Evolutionary conservation across 2,797 vertebrate species (phyloP).

Genomic region (Enteromius unitaeniatus): DNA sequence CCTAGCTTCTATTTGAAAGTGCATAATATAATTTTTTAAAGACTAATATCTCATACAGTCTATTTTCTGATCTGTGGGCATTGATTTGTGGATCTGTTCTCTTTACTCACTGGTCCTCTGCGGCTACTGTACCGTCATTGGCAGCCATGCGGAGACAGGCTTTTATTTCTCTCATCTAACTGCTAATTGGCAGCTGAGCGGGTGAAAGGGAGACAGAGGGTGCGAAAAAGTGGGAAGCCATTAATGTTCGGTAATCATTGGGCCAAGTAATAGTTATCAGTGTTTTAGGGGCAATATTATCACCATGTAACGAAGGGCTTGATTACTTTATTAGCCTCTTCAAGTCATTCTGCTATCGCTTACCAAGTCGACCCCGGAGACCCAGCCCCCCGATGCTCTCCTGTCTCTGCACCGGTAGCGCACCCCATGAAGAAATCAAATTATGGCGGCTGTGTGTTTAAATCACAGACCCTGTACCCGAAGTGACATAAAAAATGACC

Average conservation of each 20-base stretch:
- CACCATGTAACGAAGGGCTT: constrained; percentile 82
- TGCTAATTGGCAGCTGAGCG: constrained; percentile 68
- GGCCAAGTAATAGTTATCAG: constrained; percentile 79
- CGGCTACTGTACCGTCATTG: constrained; percentile 30
- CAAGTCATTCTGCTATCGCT: constrained; percentile 81
- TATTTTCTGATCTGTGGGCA: neutral
- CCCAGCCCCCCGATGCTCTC: constrained; percentile 65
- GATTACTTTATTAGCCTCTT: constrained; percentile 84
- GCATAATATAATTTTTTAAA: neutral
- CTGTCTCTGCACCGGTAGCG: constrained; percentile 58
- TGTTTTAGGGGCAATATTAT: constrained; percentile 84
- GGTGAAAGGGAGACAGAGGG: constrained; percentile 48
- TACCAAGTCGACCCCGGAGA: constrained; percentile 75
- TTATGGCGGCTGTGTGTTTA: constrained; percentile 84
- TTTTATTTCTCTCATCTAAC: constrained; percentile 62
- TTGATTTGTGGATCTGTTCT: constrained; percentile 21
- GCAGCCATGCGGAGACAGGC: constrained; percentile 50
- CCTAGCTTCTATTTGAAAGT: neutral
- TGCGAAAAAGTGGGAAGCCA: constrained; percentile 66
- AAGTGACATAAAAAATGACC: constrained; percentile 87
- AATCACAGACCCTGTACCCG: constrained; percentile 81
- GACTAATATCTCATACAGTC: neutral
- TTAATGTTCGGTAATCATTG: constrained; percentile 78
- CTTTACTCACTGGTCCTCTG: constrained; percentile 40
- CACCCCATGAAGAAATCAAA: constrained; percentile 83